A percentile compares a stretch with the other conserved stretches of the same genome.
phyloP scores from a whole-genome alignment of 1,140 invertebrate species.

The Heliconius hewitsoni region DNA sequence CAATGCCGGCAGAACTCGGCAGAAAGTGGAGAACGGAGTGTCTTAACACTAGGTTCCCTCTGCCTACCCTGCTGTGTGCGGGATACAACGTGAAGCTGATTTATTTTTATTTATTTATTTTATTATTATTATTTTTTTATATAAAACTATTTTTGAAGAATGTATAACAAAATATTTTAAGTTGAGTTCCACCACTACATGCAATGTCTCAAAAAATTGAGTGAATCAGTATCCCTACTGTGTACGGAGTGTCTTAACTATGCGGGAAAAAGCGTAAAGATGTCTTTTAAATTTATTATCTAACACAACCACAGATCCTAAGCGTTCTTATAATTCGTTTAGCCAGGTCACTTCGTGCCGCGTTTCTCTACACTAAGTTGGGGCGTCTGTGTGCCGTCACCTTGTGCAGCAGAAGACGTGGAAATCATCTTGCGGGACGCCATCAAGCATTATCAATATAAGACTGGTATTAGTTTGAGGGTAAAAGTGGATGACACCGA shows the following conservation, averaged over 20 bases:
- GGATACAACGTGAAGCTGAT: no score
- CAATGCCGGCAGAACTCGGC: no score
- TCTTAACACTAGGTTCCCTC: no score
- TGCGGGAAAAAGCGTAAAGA: not conserved
- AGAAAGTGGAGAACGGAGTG: no score
- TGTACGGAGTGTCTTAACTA: no score
- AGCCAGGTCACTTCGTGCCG: conserved; percentile 87
- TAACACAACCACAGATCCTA: conserved; percentile 28
- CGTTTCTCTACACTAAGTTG: conserved; percentile 86
- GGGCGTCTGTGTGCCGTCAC: conserved; percentile 85
- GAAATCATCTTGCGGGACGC: conserved; percentile 81
- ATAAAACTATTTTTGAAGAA: no score
- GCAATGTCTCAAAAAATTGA: not conserved
- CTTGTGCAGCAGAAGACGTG: conserved; percentile 83
- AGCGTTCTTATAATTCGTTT: conserved; percentile 65
- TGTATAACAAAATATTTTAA: no score
- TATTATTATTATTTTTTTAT: no score
- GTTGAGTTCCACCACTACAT: not conserved
- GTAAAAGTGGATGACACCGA: conserved; percentile 83
- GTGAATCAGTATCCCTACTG: no score
- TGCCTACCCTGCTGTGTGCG: no score
- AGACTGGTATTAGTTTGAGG: conserved; percentile 81
- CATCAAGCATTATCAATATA: conserved; percentile 82
- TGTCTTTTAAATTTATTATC: not conserved
- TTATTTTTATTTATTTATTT: no score